Evolutionary conservation across 2,797 vertebrate genomes (phyloP), one percentile per base, ranked within the genome.

Genomic region (Acrocephalus scirpaceus): DNA sequence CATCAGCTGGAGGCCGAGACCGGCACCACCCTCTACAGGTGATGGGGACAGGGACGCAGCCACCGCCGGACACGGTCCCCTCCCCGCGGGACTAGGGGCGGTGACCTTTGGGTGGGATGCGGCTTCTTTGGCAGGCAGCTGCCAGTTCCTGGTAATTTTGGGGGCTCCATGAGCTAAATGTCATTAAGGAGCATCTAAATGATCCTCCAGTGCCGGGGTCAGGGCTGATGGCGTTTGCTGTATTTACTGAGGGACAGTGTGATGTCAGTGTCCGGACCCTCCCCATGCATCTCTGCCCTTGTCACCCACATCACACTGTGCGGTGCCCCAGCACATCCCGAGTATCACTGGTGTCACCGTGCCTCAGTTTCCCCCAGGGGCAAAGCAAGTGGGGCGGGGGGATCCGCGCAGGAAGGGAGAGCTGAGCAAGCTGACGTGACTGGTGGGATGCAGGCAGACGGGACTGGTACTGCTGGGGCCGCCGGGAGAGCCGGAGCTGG

Each of bases 401-500:
- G 9, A 3, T 12, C 10, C 10, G 4, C 1, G 3, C 0, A 3
- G 54, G 58, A 47, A 40, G 7, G 19, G n/a, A 21, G 32, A 1
- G 8, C 53, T 16, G 51, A 54, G 22, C 3, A 23, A 58, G 20
- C 70, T 91, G 91, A 93, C 0, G 0, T 2, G 38, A 6, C 81
- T 22, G 71, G 5, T 6, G 58, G 34, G 75, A 27, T 10, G 22
- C 94, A 99, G 99, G 93, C 97, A 92, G 90, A 99, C 99, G 0
- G 99, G 98, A 26, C 88, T 99, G 32, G 91, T 99, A 88, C 1
- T 99, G 45, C 97, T 99, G 97, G 99, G 98, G 44, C 97, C 94
- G 1, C 95, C 97, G 56, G 97, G 97, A 4, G 90, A 97, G 60
- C 56, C 92, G 7, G 75, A 60, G 12, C 98, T 98, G 96, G 97